A percentile compares a stretch with the other conserved stretches of the same genome.
phyloP scores from a whole-genome alignment of 2,113 vertebrate genomes.

The Saguinus midas region DNA sequence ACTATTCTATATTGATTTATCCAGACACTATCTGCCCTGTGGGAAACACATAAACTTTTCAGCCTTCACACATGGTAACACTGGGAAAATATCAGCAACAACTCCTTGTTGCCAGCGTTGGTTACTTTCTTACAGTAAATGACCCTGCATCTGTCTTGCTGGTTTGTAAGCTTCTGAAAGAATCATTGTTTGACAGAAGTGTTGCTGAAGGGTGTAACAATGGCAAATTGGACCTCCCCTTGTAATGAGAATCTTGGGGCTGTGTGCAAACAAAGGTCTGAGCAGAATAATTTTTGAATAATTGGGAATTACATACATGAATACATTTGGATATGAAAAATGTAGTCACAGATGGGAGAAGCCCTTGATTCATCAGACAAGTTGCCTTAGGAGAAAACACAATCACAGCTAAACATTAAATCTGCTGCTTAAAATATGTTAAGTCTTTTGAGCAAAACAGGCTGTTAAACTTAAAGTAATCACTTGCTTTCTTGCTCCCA shows the following conservation, averaged over 20 bases:
- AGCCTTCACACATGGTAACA: slow-evolving; percentile 73
- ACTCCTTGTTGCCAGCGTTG: slow-evolving; percentile 58
- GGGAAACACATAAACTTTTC: slow-evolving; percentile 78
- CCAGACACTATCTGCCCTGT: slow-evolving; percentile 68
- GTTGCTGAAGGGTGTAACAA: slow-evolving; percentile 44
- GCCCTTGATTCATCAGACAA: slow-evolving; percentile 56
- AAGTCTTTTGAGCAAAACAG: slow-evolving; percentile 47
- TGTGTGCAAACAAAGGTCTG: slow-evolving; percentile 47
- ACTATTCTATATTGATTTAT: slow-evolving; percentile 78
- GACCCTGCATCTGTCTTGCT: slow-evolving; percentile 51
- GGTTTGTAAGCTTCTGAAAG: slow-evolving; percentile 36
- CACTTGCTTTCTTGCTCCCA: background rate
- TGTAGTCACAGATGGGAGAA: slow-evolving; percentile 61
- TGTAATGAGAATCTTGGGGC: slow-evolving; percentile 43
- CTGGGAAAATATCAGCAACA: slow-evolving; percentile 69
- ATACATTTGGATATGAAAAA: slow-evolving; percentile 67
- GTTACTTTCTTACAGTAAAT: slow-evolving; percentile 64
- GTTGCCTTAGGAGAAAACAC: slow-evolving; percentile 70
- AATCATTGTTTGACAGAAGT: slow-evolving; percentile 38
- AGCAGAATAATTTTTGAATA: slow-evolving; percentile 50
- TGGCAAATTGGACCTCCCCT: background rate
- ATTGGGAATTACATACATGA: slow-evolving; percentile 70
- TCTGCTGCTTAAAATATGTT: slow-evolving; percentile 56
- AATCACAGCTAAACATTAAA: slow-evolving; percentile 57
- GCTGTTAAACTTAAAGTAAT: slow-evolving; percentile 23